Evolutionary conservation across 1,140 invertebrate genomes (phyloP).

Genomic region (Pemphigus obesinymphae): DNA sequence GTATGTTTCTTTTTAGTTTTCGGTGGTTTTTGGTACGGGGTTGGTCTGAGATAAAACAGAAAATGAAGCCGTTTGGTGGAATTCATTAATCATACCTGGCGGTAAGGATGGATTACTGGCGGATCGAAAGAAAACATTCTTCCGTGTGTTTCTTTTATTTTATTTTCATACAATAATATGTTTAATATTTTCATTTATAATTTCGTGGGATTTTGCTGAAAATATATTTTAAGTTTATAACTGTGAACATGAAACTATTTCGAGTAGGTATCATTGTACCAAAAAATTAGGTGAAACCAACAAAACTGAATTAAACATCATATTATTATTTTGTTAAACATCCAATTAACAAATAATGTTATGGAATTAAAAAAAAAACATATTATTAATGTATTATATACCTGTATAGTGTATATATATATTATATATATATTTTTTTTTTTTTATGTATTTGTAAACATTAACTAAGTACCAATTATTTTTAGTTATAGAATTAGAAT

Average conservation of each 20-base stretch:
- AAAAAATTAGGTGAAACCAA: too few relatives aligned
- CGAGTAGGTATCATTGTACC: neutral
- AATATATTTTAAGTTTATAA: neutral
- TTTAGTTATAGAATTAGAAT: too few relatives aligned
- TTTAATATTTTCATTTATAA: neutral
- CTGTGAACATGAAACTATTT: neutral
- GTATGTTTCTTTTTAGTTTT: constrained; percentile 31
- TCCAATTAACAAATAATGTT: too few relatives aligned
- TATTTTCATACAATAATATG: neutral
- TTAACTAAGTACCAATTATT: too few relatives aligned
- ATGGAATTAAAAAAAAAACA: too few relatives aligned
- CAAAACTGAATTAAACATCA: too few relatives aligned
- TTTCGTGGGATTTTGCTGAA: neutral
- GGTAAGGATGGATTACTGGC: neutral
- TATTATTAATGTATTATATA: too few relatives aligned
- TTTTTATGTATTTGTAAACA: too few relatives aligned
- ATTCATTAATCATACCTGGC: constrained; percentile 18
- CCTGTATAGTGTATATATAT: too few relatives aligned
- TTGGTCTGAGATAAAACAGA: neutral
- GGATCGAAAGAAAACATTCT: constrained; percentile 2
- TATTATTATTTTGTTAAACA: too few relatives aligned
- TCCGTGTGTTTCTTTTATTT: neutral
- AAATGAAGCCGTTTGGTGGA: constrained; percentile 30
- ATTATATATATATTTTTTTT: too few relatives aligned
- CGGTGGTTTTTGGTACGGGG: neutral